Evolutionary conservation across 2,888 invertebrate genomes (phyloP).

Genomic region (Apodemia duryi): DNA sequence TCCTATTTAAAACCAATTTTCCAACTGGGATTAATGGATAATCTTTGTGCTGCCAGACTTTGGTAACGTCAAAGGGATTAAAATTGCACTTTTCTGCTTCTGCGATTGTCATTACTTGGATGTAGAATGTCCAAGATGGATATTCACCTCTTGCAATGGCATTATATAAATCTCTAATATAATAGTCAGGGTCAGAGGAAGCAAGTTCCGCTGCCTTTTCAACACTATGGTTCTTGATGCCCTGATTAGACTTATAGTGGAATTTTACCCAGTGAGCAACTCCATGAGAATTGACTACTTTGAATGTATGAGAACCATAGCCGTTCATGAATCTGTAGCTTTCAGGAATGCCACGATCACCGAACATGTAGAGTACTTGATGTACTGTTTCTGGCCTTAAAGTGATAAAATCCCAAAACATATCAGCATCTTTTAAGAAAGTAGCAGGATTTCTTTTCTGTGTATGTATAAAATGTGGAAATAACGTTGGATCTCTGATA

Average conservation of each 20-base stretch:
- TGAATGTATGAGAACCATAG: constrained; percentile 96
- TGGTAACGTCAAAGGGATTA: constrained; percentile 95
- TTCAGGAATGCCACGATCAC: constrained; percentile 96
- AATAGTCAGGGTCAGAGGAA: constrained; percentile 92
- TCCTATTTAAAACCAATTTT: constrained; percentile 90
- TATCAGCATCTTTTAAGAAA: constrained; percentile 93
- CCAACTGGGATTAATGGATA: constrained; percentile 94
- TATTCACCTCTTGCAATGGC: constrained; percentile 87
- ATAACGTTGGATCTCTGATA: constrained; percentile 92
- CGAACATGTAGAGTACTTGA: constrained; percentile 90
- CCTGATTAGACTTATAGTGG: constrained; percentile 95
- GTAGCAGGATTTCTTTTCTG: constrained; percentile 97
- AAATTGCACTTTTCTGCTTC: constrained; percentile 88
- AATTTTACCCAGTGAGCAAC: constrained; percentile 93
- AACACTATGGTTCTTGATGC: constrained; percentile 87
- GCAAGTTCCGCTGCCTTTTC: constrained; percentile 85
- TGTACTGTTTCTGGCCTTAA: constrained; percentile 93
- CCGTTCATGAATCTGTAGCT: constrained; percentile 97
- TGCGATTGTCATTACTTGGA: constrained; percentile 94
- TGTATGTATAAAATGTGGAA: constrained; percentile 97
- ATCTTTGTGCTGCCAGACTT: constrained; percentile 93
- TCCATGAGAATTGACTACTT: constrained; percentile 88
- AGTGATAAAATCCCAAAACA: constrained; percentile 98
- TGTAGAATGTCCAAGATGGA: constrained; percentile 89
- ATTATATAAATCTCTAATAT: constrained; percentile 93